phyloP scores from a whole-genome alignment of 2,888 invertebrate genomes.

The Metopia argyrocephala region DNA sequence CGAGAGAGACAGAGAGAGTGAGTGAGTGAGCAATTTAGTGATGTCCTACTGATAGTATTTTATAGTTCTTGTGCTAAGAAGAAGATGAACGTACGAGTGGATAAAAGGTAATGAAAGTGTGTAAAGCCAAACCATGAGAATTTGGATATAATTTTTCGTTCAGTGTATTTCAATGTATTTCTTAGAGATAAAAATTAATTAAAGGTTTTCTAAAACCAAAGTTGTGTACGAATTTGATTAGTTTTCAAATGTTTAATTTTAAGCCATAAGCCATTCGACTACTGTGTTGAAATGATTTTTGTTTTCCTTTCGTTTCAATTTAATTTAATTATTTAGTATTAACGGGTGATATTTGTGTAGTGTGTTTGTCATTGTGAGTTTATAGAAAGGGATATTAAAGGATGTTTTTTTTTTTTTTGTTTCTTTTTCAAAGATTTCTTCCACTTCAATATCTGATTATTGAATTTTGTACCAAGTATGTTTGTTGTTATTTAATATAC shows the following conservation, averaged over 20 bases:
- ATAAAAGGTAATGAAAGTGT: too few species aligned
- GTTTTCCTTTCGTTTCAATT: background rate
- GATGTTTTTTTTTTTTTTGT: background rate
- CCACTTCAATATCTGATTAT: slow-evolving; percentile 14
- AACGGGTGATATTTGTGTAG: too few species aligned
- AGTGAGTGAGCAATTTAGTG: too few species aligned
- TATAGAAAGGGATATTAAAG: background rate
- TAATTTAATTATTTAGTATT: background rate
- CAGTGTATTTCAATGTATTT: background rate
- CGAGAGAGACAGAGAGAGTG: too few species aligned
- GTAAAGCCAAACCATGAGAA: too few species aligned
- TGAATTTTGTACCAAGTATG: slow-evolving; percentile 49
- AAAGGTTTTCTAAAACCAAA: slow-evolving; percentile 9
- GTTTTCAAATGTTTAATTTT: slow-evolving; percentile 2
- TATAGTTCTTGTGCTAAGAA: too few species aligned
- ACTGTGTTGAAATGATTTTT: slow-evolving; percentile 7
- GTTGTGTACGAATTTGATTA: background rate
- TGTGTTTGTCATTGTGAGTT: background rate
- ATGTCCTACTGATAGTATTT: too few species aligned
- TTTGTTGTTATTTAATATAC: slow-evolving; percentile 32
- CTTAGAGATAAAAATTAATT: slow-evolving; percentile 3
- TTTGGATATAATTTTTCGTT: background rate
- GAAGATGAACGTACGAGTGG: too few species aligned
- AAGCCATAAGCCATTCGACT: slow-evolving; percentile 44
- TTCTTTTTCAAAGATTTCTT: slow-evolving; percentile 2